Evolutionary conservation across 2,113 vertebrate species (phyloP).

Genomic region (Oostethus manadensis): DNA sequence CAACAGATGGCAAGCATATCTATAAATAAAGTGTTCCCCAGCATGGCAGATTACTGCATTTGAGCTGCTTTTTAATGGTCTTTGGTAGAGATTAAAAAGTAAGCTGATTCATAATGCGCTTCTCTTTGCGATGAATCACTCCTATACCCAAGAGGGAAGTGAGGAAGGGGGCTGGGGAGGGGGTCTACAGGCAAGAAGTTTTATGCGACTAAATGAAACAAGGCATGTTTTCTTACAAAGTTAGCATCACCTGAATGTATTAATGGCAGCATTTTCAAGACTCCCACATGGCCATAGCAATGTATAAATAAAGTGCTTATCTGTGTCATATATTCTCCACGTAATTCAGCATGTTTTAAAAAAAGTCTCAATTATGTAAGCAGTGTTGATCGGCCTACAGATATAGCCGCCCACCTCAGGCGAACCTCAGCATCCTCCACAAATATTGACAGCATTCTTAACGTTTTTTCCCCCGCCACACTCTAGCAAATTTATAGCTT

Average conservation of each 20-base stretch:
- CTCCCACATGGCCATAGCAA: not conserved
- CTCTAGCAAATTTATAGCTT: constrained; percentile 45
- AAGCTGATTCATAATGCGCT: constrained; percentile 67
- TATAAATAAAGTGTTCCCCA: constrained; percentile 72
- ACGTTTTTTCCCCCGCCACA: constrained; percentile 32
- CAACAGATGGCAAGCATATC: constrained; percentile 74
- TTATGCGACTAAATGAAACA: constrained; percentile 6
- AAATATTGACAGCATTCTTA: constrained; percentile 62
- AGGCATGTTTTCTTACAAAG: not conserved
- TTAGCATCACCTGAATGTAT: not conserved
- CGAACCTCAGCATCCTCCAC: constrained; percentile 56
- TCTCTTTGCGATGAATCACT: constrained; percentile 53
- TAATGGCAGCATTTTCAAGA: not conserved
- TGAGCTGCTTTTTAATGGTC: constrained; percentile 70
- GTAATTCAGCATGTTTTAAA: constrained; percentile 56
- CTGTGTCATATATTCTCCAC: constrained; percentile 58
- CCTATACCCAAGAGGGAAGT: constrained; percentile 45
- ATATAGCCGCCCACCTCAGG: constrained; percentile 66
- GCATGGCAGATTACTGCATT: constrained; percentile 72
- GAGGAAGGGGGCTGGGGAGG: not conserved
- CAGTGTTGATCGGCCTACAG: constrained; percentile 60
- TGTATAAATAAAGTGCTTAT: constrained; percentile 28
- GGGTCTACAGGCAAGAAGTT: constrained; percentile 17
- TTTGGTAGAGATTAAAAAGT: constrained; percentile 67
- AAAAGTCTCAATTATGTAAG: constrained; percentile 67